Percentiles rank a stretch among this genome's conserved stretches.
phyloP scores from a whole-genome alignment of 2,113 vertebrate species.

The Rhagologus leucostigma region DNA sequence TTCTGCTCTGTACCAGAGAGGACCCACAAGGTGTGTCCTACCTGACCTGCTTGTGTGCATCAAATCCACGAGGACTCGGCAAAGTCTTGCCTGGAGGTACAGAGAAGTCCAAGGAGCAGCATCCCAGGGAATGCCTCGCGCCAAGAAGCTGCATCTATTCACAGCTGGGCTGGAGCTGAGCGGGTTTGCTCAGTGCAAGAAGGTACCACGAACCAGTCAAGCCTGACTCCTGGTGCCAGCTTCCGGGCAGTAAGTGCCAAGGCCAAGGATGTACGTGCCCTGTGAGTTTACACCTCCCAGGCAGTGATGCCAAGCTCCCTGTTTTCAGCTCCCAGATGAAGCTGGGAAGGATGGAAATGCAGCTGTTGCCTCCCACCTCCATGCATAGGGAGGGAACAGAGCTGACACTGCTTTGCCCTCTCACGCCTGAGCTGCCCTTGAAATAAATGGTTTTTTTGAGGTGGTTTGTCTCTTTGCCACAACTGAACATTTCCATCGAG shows the following conservation, averaged over 20 bases:
- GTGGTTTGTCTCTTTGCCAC: not conserved
- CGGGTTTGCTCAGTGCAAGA: not conserved
- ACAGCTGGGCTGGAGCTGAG: not conserved
- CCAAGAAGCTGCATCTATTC: not conserved
- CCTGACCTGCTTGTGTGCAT: not conserved
- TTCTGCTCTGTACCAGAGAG: not conserved
- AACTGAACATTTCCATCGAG: not conserved
- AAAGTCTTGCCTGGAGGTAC: not conserved
- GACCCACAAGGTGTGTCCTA: rapidly evolving
- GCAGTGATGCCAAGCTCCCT: not conserved
- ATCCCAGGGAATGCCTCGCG: not conserved
- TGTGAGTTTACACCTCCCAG: not conserved
- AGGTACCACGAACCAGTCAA: not conserved
- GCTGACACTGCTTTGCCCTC: not conserved
- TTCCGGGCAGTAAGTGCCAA: not conserved
- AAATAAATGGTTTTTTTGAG: not conserved
- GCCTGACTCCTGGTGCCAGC: not conserved
- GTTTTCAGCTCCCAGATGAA: not conserved
- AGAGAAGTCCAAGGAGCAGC: not conserved
- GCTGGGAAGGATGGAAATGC: not conserved
- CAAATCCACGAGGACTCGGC: not conserved
- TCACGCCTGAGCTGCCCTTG: not conserved
- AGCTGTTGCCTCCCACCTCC: not conserved
- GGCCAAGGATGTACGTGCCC: not conserved
- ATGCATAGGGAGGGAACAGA: rapidly evolving